phyloP scores from a whole-genome alignment of 2,797 vertebrate species.

The Dryobates pubescens region DNA sequence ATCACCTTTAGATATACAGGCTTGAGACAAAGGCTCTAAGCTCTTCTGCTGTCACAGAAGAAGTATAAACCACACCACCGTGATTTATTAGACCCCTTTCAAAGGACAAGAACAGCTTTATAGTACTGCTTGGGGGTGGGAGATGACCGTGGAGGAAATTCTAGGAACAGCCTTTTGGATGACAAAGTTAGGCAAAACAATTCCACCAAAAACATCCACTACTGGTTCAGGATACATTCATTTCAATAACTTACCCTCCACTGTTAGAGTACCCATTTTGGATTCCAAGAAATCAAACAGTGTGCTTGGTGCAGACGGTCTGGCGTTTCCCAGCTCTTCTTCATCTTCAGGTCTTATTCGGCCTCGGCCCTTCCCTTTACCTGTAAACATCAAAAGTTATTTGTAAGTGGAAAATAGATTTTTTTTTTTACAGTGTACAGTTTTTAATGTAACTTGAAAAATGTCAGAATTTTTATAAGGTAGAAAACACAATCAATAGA shows the following conservation, averaged over 20 bases:
- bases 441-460: background rate
- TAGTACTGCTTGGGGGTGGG: background rate
- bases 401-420: background rate
- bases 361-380: conserved; percentile 90
- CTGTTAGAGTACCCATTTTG: conserved; percentile 94
- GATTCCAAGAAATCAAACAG: conserved; percentile 98
- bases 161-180: background rate
- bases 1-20: background rate
- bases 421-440: accelerated
- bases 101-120: background rate
- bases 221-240: background rate
- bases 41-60: background rate
- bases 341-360: conserved; percentile 89
- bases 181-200: background rate
- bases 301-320: conserved; percentile 96
- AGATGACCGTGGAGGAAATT: background rate
- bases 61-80: background rate
- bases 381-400: conserved; percentile 67
- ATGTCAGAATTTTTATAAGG: background rate
- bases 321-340: conserved; percentile 88
- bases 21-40: background rate
- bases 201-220: background rate
- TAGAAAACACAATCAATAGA: background rate
- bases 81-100: background rate
- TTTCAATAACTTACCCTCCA: conserved; percentile 85